phyloP scores from a whole-genome alignment of 2,113 vertebrate species.

The Coregonus clupeaformis region DNA sequence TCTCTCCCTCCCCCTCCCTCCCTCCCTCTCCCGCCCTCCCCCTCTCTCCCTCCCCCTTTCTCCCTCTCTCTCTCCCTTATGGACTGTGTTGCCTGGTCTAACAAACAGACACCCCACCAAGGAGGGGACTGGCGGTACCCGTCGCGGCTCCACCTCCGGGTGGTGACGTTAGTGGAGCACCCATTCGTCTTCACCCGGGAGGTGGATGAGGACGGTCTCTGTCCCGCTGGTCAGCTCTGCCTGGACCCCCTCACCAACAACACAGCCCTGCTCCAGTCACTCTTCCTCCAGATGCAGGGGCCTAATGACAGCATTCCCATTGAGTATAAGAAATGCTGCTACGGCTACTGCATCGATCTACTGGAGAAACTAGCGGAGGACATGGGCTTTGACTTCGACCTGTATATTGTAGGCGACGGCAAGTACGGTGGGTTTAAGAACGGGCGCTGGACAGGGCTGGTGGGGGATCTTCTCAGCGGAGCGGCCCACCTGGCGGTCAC shows the following conservation, averaged over 20 bases:
- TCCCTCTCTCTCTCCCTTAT: too few species aligned
- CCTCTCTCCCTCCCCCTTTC: too few species aligned
- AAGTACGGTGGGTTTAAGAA: conserved; percentile 83
- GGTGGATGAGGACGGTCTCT: conserved; percentile 84
- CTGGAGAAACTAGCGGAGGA: conserved; percentile 83
- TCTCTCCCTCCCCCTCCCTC: too few species aligned
- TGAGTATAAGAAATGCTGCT: conserved; percentile 78
- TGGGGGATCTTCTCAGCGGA: conserved; percentile 82
- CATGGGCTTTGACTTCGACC: conserved; percentile 78
- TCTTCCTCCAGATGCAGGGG: conserved; percentile 80
- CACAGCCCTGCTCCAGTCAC: conserved; percentile 72
- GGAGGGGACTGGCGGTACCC: conserved; percentile 67
- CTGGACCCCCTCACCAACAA: conserved; percentile 83
- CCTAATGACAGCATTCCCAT: conserved; percentile 71
- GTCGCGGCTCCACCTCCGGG: conserved; percentile 77
- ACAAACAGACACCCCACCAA: conserved; percentile 66
- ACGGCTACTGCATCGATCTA: conserved; percentile 86
- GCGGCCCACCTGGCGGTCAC: conserved; percentile 85
- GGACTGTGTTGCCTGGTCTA: conserved; percentile 75
- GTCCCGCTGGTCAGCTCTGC: conserved; percentile 85
- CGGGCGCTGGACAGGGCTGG: conserved; percentile 82
- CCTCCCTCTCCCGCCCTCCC: too few species aligned
- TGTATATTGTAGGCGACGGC: conserved; percentile 85
- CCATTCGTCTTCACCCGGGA: conserved; percentile 81
- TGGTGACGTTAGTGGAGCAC: conserved; percentile 82